A percentile compares a stretch with the other conserved stretches of the same genome.
phyloP scores from a whole-genome alignment of 2,797 vertebrate genomes.

The Pipistrellus pipistrellus region DNA sequence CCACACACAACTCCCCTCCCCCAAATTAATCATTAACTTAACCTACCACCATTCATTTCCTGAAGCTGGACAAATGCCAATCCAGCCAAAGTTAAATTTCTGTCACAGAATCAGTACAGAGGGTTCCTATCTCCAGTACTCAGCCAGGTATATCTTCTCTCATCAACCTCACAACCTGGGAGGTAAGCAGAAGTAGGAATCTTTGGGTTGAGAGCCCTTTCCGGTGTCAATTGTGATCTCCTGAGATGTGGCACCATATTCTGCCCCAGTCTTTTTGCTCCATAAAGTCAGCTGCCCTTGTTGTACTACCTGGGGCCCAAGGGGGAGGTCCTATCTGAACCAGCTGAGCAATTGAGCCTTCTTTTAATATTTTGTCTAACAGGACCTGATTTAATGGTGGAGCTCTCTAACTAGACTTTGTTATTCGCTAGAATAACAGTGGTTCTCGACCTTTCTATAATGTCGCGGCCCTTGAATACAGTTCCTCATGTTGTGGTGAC shows the following conservation, averaged over 20 bases:
- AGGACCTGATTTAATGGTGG: background rate
- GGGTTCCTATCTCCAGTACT: background rate
- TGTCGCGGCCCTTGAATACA: no score
- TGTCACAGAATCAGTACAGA: background rate
- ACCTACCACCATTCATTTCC: background rate
- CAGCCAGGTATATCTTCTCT: background rate
- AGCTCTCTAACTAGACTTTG: background rate
- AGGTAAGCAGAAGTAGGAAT: background rate
- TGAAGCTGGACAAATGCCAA: background rate
- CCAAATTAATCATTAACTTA: background rate
- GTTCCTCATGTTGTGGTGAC: no score
- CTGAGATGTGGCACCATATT: background rate
- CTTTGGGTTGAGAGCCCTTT: background rate
- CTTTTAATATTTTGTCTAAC: background rate
- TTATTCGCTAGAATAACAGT: background rate
- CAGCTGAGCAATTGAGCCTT: background rate
- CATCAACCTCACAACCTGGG: background rate
- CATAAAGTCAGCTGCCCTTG: background rate
- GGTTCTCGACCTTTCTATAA: no score
- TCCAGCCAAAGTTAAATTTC: conserved; percentile 11
- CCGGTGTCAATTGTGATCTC: background rate
- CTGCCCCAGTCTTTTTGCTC: background rate
- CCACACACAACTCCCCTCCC: background rate
- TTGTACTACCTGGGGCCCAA: background rate
- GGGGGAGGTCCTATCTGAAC: background rate